phyloP scores from a whole-genome alignment of 2,888 invertebrate genomes.

The Pogonocherus hispidulus region DNA sequence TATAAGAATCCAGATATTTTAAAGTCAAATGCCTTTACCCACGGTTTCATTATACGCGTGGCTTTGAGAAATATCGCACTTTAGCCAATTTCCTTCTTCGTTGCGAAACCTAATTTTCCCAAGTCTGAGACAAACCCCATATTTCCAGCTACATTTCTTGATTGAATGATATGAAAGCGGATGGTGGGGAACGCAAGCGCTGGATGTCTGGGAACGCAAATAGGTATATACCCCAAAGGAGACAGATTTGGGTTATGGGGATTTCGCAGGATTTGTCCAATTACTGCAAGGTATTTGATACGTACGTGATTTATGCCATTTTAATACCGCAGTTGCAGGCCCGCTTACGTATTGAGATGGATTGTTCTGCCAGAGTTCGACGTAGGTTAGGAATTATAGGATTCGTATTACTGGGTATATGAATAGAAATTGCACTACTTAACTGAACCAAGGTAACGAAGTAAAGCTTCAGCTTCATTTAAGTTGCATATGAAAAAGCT shows the following conservation, averaged over 20 bases:
- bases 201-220: conserved; percentile 25
- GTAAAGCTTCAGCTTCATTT: too few relatives aligned
- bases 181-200: conserved; percentile 24
- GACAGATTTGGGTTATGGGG: conserved; percentile 37
- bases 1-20: conserved; percentile 63
- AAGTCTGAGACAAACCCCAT: conserved; percentile 65
- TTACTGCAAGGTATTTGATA: conserved; percentile 36
- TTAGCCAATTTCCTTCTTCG: conserved; percentile 63
- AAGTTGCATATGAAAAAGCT: too few relatives aligned
- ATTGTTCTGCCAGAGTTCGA: conserved; percentile 9
- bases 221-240: conserved; percentile 31
- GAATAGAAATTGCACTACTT: not conserved
- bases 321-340: conserved; percentile 26
- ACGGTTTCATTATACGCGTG: conserved; percentile 65
- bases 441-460: too few relatives aligned
- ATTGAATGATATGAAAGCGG: conserved; percentile 63
- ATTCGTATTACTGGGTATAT: not conserved
- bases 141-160: conserved; percentile 67
- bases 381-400: not conserved
- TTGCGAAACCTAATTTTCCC: conserved; percentile 66
- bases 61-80: conserved; percentile 65
- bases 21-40: conserved; percentile 66
- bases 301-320: conserved; percentile 34
- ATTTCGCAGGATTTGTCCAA: conserved; percentile 42
- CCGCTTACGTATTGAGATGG: conserved; percentile 25